Conservation (phyloP, 35 echinoderm and acorn worm genomes). For the Apostichopus californicus region DNA sequence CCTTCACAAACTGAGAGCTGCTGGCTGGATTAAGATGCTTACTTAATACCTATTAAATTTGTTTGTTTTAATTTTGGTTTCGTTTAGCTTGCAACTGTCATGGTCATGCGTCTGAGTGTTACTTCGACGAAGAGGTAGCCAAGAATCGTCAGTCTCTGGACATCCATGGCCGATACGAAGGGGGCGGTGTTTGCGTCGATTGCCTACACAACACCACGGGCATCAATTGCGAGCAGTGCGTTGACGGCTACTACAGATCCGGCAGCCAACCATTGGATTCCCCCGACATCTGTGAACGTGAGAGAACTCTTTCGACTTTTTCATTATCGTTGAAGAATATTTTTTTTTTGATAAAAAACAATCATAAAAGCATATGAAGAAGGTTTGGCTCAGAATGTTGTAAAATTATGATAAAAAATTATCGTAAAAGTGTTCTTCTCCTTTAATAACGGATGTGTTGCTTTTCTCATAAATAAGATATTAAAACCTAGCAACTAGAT, state of each 20-base stretch:
- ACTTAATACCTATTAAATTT: too few species aligned
- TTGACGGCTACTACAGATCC: conserved; percentile 66
- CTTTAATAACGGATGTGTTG: too few species aligned
- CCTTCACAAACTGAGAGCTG: too few species aligned
- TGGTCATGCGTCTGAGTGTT: conserved; percentile 77
- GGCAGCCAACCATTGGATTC: conserved; percentile 55
- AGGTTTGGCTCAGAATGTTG: too few species aligned
- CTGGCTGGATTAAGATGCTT: too few species aligned
- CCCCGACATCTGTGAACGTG: conserved; percentile 86
- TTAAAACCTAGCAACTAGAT: too few species aligned
- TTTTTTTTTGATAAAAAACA: too few species aligned
- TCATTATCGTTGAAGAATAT: neutral
- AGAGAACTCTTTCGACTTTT: conserved; percentile 11
- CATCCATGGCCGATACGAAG: conserved; percentile 83
- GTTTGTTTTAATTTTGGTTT: neutral
- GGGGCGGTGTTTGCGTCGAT: conserved; percentile 88
- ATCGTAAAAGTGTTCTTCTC: too few species aligned
- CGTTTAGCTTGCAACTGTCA: conserved; percentile 91
- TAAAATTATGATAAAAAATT: too few species aligned
- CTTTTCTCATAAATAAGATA: too few species aligned
- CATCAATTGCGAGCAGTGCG: conserved; percentile 89
- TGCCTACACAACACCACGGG: conserved; percentile 92
- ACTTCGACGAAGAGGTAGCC: conserved; percentile 81
- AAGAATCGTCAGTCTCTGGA: conserved; percentile 68
- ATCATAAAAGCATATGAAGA: too few species aligned